These are phyloP conservation scores for Aleiodes alternator DNA, from an alignment of 2,888 invertebrate species.

Conservation along the genomic window DNA sequence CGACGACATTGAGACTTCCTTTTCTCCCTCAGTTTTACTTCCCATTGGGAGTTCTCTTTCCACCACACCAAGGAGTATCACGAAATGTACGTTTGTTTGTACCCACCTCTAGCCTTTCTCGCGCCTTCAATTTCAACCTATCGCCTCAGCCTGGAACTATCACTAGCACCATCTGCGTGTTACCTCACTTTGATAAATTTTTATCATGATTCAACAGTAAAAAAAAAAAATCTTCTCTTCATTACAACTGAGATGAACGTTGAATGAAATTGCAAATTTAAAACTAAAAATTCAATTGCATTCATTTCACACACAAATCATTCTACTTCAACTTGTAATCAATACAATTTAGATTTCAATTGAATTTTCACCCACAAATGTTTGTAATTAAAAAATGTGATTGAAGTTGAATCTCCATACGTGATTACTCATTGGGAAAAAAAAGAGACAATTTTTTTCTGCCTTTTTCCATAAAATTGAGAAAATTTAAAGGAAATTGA, in stretches of 20 bases:
- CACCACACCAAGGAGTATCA: conserved; percentile 32
- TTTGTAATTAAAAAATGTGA: too few relatives aligned
- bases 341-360: too few relatives aligned
- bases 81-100: conserved; percentile 43
- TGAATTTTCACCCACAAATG: too few relatives aligned
- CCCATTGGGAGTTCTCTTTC: conserved; percentile 17
- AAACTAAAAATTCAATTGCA: too few relatives aligned
- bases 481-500: too few relatives aligned
- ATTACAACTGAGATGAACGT: background rate
- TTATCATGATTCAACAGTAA: conserved; percentile 11
- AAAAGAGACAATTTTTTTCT: too few relatives aligned
- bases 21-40: conserved; percentile 12
- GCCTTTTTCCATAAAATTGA: too few relatives aligned
- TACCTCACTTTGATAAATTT: conserved; percentile 22
- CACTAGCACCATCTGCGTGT: conserved; percentile 41
- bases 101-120: background rate
- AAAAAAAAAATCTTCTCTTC: conserved; percentile 1
- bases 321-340: too few relatives aligned
- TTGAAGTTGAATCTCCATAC: too few relatives aligned
- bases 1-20: conserved; percentile 40
- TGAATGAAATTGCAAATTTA: too few relatives aligned
- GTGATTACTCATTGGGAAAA: too few relatives aligned
- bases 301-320: too few relatives aligned
- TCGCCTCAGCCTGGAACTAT: conserved; percentile 26
- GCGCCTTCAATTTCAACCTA: conserved; percentile 43